phyloP scores from a whole-genome alignment of 2,888 invertebrate species.

The Odiellus spinosus region DNA sequence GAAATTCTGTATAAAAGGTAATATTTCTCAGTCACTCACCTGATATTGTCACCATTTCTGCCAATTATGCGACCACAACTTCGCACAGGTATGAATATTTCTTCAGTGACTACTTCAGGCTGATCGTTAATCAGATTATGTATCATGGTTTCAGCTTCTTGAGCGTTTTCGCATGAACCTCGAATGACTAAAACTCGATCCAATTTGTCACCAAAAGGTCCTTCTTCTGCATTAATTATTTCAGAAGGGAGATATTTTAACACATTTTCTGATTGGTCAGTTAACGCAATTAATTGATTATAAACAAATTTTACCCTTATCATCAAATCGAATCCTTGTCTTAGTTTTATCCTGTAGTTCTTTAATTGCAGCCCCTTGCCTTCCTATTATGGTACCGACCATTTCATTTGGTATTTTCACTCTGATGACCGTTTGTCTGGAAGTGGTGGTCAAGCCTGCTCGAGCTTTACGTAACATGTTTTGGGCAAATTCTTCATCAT shows the following conservation, averaged over 20 bases:
- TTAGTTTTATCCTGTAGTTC: conserved; percentile 54
- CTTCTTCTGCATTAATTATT: too few relatives aligned
- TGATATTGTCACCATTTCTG: conserved; percentile 49
- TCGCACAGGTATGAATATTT: conserved; percentile 45
- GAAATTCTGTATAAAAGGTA: neutral
- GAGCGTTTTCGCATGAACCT: conserved; percentile 48
- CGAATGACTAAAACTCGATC: conserved; percentile 53
- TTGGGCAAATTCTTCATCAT: too few relatives aligned
- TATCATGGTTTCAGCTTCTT: conserved; percentile 53
- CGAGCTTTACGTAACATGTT: too few relatives aligned
- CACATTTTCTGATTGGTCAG: too few relatives aligned
- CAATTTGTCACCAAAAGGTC: too few relatives aligned
- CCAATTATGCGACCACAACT: conserved; percentile 58
- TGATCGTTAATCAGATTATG: conserved; percentile 49
- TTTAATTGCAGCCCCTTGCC: conserved; percentile 58
- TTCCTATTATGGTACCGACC: conserved; percentile 38
- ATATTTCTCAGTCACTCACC: neutral
- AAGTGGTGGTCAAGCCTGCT: neutral
- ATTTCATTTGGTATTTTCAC: conserved; percentile 31
- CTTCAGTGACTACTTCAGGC: conserved; percentile 48
- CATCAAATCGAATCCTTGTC: conserved; percentile 40
- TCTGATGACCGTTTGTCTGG: conserved; percentile 20
- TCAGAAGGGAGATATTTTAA: too few relatives aligned
- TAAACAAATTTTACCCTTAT: conserved; percentile 27
- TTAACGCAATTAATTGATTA: too few relatives aligned